Base-by-base conservation (phyloP, 2,888 invertebrate species). In the Ornithoptera alexandrae region DNA sequence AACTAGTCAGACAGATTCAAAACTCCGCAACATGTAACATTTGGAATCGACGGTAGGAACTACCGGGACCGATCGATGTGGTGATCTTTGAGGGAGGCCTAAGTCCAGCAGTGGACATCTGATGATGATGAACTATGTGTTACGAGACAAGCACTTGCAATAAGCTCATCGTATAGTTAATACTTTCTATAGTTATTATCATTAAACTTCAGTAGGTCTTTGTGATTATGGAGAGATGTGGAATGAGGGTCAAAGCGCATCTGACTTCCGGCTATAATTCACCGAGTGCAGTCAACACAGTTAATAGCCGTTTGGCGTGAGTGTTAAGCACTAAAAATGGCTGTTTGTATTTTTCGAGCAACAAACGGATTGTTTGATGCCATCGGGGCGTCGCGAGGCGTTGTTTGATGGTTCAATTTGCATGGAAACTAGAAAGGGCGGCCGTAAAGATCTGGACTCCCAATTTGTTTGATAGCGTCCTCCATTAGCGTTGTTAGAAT, bases 301-400 rank as follows among this genome's bases (percentile, higher is more conserved):
- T 82, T 89, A 88, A 89, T 90, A 82, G 88, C 83, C 75, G 76
- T 83, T 86, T 89, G 78, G 86, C 90, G 89, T 90, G 89, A 83
- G 85, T 79, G 81, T 81, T 83, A 80, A 86, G 86, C 80, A 81
- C 78, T 78, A 80, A 79, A 22, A 80, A 83, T 80, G 76, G 71
- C 74, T 63, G 62, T 73, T 65, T 68, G 67, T 69, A 60, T 71
- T 72, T 73, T 72, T 71, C 58, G 67, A 71, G 72, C 73, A 71
- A 73, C 75, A 70, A 75, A 70, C 50, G 58, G 24, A 46, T n/a
- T 57, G 65, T 69, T 69, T 65, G 69, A 65, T 57, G 69, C 62
- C 39, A 36, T 65, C 20, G 64, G 10, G 42, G 66, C 62, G 58
- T 70, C 62, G 24, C 22, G 50, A 69, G 77, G 69, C 69, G 66